Conservation (phyloP, 1,140 invertebrate species). For the Caenorhabditis remanei region DNA sequence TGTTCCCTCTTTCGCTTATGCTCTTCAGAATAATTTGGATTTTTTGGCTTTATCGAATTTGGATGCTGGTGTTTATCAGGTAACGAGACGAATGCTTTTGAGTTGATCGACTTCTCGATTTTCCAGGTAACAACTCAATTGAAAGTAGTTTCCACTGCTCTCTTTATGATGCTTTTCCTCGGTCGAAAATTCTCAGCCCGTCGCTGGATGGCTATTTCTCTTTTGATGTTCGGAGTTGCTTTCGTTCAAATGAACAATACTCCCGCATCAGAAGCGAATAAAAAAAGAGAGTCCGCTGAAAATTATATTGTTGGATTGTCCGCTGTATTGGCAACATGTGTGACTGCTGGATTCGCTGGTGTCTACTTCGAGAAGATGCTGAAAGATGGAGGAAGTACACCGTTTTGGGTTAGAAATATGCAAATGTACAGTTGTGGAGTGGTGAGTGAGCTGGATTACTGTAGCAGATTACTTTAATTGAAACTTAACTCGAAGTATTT, state of each 20-base stretch:
- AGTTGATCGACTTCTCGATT: not conserved
- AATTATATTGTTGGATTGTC: slow-evolving; percentile 73
- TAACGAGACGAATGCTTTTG: slow-evolving; percentile 56
- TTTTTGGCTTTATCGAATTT: slow-evolving; percentile 77
- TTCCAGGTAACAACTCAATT: slow-evolving; percentile 74
- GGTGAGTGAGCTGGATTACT: slow-evolving; percentile 49
- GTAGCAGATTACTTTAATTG: not conserved
- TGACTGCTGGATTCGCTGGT: slow-evolving; percentile 77
- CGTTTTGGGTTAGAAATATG: slow-evolving; percentile 77
- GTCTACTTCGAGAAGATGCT: slow-evolving; percentile 78
- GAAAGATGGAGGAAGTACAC: slow-evolving; percentile 75
- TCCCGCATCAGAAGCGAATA: not conserved
- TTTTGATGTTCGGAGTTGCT: slow-evolving; percentile 77
- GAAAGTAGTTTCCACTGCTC: slow-evolving; percentile 77
- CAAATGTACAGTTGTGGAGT: slow-evolving; percentile 74
- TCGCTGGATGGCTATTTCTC: slow-evolving; percentile 74
- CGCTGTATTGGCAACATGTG: slow-evolving; percentile 75
- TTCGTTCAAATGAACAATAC: slow-evolving; percentile 74
- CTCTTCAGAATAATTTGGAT: slow-evolving; percentile 77
- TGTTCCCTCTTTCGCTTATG: slow-evolving; percentile 77
- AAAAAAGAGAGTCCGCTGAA: slow-evolving; percentile 52
- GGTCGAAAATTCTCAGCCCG: slow-evolving; percentile 71
- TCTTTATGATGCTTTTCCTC: slow-evolving; percentile 77
- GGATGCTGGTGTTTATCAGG: slow-evolving; percentile 77
- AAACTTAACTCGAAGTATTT: too few relatives aligned